phyloP scores from a whole-genome alignment of 2,797 vertebrate genomes.

The Stomatorhinus walkeri region DNA sequence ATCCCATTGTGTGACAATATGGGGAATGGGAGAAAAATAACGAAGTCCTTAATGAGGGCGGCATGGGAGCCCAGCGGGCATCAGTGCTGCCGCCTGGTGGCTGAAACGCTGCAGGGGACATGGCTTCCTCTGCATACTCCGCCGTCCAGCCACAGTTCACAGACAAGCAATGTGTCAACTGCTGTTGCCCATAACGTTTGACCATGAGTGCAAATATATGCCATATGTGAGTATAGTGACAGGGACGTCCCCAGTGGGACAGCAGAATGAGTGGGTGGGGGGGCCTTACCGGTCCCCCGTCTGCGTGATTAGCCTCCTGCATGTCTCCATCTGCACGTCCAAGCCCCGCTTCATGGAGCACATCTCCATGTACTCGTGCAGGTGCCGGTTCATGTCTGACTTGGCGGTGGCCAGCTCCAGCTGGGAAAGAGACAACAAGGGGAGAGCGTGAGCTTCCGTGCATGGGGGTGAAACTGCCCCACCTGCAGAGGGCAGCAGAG shows the following conservation, averaged over 20 bases:
- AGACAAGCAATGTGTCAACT: not conserved
- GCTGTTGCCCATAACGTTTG: not conserved
- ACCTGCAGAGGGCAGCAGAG: not conserved
- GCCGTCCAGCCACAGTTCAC: not conserved
- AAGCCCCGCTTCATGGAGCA: slow-evolving; percentile 78
- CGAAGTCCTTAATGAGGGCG: not conserved
- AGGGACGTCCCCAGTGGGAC: not conserved
- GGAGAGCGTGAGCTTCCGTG: not conserved
- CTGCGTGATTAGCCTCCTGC: slow-evolving; percentile 78
- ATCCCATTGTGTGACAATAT: not conserved
- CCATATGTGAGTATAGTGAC: not conserved
- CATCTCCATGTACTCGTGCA: slow-evolving; percentile 81
- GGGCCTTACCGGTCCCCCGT: slow-evolving; percentile 30
- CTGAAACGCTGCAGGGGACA: not conserved
- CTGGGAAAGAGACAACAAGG: slow-evolving; percentile 35
- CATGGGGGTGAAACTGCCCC: not conserved
- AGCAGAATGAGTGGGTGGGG: not conserved
- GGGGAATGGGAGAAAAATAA: not conserved
- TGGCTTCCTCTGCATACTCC: not conserved
- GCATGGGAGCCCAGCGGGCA: not conserved
- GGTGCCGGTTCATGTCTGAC: slow-evolving; percentile 74
- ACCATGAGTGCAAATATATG: not conserved
- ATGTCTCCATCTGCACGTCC: slow-evolving; percentile 80
- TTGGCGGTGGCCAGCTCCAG: slow-evolving; percentile 75
- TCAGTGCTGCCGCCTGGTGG: not conserved